Conservation (phyloP, 2,888 invertebrate species). For the Coenonympha arcania region DNA sequence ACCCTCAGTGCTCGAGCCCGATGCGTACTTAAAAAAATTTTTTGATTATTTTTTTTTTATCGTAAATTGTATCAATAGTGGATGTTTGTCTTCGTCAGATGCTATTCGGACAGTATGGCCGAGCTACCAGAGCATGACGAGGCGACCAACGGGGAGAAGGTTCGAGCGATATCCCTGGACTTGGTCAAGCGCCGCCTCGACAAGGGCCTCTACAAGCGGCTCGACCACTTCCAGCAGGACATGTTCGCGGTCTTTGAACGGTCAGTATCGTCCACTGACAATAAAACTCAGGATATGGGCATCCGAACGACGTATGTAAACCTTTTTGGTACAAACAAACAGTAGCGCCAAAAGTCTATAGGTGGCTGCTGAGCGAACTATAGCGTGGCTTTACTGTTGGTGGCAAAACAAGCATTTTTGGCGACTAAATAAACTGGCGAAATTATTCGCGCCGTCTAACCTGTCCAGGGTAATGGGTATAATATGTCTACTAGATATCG, state of each 20-base stretch:
- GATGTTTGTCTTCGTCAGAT: conserved; percentile 76
- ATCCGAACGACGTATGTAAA: too few relatives aligned
- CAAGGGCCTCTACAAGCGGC: conserved; percentile 90
- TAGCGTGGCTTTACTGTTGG: too few relatives aligned
- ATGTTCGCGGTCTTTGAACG: conserved; percentile 93
- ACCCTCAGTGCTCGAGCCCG: too few relatives aligned
- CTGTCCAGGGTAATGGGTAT: too few relatives aligned
- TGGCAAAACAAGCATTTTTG: too few relatives aligned
- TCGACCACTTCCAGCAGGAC: conserved; percentile 97
- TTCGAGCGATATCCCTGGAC: conserved; percentile 90
- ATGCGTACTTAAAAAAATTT: too few relatives aligned
- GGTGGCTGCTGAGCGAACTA: too few relatives aligned
- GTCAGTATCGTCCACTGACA: conserved; percentile 39
- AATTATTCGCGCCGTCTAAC: too few relatives aligned
- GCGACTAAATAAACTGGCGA: too few relatives aligned
- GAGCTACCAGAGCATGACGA: conserved; percentile 93
- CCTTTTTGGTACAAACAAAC: too few relatives aligned
- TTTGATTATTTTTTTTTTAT: background rate
- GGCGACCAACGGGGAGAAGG: conserved; percentile 69
- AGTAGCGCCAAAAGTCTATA: too few relatives aligned
- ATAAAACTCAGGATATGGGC: background rate
- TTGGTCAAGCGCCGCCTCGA: conserved; percentile 94
- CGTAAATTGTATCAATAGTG: background rate
- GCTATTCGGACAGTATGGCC: conserved; percentile 96
- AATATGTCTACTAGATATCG: too few relatives aligned